Base-by-base conservation (phyloP, 1,140 invertebrate genomes). In the Myzus persicae region DNA sequence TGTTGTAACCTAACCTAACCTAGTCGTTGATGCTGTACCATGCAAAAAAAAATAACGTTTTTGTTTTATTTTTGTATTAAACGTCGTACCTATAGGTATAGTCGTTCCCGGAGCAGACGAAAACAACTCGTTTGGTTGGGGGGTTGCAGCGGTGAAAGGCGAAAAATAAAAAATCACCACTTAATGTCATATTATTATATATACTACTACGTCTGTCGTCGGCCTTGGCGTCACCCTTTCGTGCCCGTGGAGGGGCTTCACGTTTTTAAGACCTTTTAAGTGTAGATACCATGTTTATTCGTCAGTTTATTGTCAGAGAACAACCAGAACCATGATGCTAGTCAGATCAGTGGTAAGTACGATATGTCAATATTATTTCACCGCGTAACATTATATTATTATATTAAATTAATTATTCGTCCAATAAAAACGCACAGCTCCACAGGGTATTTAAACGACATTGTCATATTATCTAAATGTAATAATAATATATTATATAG, bases 261-360 rank as follows among this genome's bases (percentile, higher is more conserved):
- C 0, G 26, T 38, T 11, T 48, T 22, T 51, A 38, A 89, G 87
- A 42, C 88, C 48, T 90, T 90, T 90, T 59, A 59, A 90, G 36
- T 59, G 38, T 40, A 59, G 38, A 42, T 24, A 59, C 9, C n/a
- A 40, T 11, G 14, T 14, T 89, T 18, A 40, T 59, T 90, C 51
- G 51, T 26, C 88, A 90, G 88, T 90, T 18, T 59, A 40, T 59
- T 90, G 51, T 42, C 5, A n/a, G 87, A 89, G 20, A 88, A 48
- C 44, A 51, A 59, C 38, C 88, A 90, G 48, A 59, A 89, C 26
- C 36, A 90, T 90, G 88, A 59, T 18, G 51, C 38, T 54, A 90
- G 88, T 59, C 48, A 90, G 48, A 90, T 38, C 88, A 90, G 51
- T 20, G 88, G 88, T 90, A 42, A 90, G 88, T 90, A 42, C 42